These are phyloP conservation scores for Antidorcas marsupialis DNA, from an alignment of 2,113 vertebrate species.

Conservation along the genomic window DNA sequence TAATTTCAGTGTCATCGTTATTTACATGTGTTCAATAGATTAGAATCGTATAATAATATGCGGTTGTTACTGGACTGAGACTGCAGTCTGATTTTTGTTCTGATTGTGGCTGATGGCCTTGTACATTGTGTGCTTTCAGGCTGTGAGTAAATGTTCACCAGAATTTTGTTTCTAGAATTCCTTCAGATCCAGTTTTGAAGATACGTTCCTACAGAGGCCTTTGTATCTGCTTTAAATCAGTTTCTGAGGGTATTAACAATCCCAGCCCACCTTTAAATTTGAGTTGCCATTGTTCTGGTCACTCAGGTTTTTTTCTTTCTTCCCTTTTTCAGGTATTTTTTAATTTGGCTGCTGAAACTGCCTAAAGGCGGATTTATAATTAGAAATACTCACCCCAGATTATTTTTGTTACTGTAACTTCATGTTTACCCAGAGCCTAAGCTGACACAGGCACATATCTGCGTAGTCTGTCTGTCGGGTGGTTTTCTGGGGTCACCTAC, in stretches of 20 bases:
- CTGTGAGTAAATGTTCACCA: background rate
- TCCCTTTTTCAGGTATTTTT: background rate
- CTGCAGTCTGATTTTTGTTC: background rate
- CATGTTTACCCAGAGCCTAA: background rate
- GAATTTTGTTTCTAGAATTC: background rate
- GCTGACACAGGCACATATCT: rapidly evolving
- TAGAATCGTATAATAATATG: background rate
- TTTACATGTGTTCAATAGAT: background rate
- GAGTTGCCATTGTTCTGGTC: background rate
- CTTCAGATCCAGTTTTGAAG: background rate
- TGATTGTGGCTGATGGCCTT: background rate
- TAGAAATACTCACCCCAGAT: background rate
- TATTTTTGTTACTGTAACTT: background rate
- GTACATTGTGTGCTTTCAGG: background rate
- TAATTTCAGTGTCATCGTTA: background rate
- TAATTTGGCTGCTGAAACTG: background rate
- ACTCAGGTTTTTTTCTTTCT: background rate
- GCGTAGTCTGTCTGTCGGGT: rapidly evolving
- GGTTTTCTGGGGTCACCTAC: background rate
- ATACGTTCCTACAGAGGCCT: background rate
- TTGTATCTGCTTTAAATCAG: background rate
- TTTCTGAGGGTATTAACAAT: no score
- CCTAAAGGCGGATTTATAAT: background rate
- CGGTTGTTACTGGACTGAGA: background rate
- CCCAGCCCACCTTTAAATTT: background rate